Evolutionary conservation across 2,113 vertebrate genomes (phyloP).

Genomic region (Mandrillus leucophaeus): DNA sequence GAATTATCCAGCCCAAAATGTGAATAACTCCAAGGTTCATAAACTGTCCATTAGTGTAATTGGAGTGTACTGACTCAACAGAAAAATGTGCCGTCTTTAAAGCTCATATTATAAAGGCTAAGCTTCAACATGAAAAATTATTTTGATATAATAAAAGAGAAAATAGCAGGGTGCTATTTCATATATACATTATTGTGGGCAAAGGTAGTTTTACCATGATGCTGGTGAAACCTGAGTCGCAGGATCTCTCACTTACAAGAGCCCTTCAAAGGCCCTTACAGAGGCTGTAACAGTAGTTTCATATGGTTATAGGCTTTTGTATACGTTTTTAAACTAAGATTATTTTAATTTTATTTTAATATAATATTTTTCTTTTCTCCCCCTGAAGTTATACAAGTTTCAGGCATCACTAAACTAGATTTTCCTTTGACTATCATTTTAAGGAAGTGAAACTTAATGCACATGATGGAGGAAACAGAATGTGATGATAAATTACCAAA

Average conservation of each 20-base stretch:
- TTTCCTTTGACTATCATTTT: neutral
- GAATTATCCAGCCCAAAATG: neutral
- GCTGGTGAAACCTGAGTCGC: neutral
- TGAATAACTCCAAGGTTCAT: neutral
- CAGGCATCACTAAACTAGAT: neutral
- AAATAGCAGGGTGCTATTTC: neutral
- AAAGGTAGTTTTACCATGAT: neutral
- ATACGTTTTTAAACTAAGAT: neutral
- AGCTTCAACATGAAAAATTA: neutral
- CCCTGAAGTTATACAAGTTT: neutral
- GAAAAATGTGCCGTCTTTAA: neutral
- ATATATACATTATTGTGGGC: neutral
- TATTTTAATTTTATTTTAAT: conserved; percentile 20
- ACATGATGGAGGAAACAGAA: neutral
- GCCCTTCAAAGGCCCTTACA: neutral
- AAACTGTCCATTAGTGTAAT: neutral
- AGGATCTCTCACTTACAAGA: neutral
- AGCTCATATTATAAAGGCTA: neutral
- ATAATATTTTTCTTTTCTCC: neutral
- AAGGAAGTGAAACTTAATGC: neutral
- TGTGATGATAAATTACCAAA: neutral
- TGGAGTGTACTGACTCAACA: neutral
- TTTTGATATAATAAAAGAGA: neutral
- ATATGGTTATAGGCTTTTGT: neutral
- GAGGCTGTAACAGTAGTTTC: neutral